A percentile compares a stretch with the other conserved stretches of the same genome.
Conservation (phyloP, 2,888 invertebrate species). For the Uropetala carovei region DNA sequence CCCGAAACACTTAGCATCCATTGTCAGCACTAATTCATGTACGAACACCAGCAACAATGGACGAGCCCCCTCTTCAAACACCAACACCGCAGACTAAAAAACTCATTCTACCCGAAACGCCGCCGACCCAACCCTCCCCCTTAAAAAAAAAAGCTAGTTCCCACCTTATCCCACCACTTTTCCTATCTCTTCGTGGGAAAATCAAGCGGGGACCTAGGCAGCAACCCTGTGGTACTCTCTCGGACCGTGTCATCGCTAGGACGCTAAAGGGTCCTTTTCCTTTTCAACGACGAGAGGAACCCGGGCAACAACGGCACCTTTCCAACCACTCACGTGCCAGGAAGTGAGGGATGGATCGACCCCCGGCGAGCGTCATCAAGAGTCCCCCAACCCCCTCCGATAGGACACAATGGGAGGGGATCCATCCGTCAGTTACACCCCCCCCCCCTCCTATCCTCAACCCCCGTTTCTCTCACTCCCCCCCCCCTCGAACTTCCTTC, state of each 20-base stretch:
- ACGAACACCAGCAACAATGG: neutral
- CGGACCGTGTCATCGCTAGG: slow-evolving; percentile 50
- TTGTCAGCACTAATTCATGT: slow-evolving; percentile 48
- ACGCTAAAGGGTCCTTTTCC: neutral
- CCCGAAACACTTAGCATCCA: slow-evolving; percentile 51
- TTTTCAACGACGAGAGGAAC: neutral
- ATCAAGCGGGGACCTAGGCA: neutral
- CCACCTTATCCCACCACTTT: neutral
- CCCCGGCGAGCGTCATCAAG: slow-evolving; percentile 23
- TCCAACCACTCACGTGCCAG: slow-evolving; percentile 10
- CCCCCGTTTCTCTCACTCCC: too few species aligned
- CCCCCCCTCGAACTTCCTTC: neutral
- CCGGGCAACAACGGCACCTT: slow-evolving; percentile 30
- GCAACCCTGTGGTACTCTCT: neutral
- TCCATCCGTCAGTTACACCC: slow-evolving; percentile 1
- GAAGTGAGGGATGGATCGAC: neutral
- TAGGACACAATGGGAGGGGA: neutral
- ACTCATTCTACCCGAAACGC: neutral
- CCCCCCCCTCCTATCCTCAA: neutral
- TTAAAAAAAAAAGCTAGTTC: too few species aligned
- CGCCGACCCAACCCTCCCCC: slow-evolving; percentile 26
- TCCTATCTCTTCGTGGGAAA: slow-evolving; percentile 1
- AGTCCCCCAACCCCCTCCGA: neutral
- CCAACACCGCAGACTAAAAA: neutral
- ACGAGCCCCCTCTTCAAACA: neutral